Percentiles rank a stretch among this genome's conserved stretches.
These are phyloP conservation scores for Dufourea novaeangliae DNA, from an alignment of 1,140 invertebrate genomes.

Conservation along the genomic window DNA sequence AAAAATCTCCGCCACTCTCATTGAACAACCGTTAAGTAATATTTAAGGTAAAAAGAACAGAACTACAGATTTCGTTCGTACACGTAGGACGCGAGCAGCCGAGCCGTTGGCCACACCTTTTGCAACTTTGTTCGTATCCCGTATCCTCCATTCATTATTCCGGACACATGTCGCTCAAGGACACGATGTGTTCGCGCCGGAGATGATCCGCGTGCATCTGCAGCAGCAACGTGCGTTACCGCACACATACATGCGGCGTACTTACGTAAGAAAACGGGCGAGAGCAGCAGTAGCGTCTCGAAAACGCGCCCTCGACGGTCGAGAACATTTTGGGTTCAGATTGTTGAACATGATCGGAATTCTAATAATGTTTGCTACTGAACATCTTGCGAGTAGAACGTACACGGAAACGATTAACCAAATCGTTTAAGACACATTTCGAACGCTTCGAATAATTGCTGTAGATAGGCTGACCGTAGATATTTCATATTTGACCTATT, in stretches of 20 bases:
- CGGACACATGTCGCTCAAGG: constrained; percentile 37
- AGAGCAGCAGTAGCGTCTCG: not conserved
- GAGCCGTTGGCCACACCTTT: constrained; percentile 28
- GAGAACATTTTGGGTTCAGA: not conserved
- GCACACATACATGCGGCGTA: not conserved
- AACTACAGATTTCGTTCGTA: too few relatives aligned
- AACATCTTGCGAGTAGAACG: too few relatives aligned
- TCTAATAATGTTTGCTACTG: too few relatives aligned
- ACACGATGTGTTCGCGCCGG: constrained; percentile 24
- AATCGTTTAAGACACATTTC: too few relatives aligned
- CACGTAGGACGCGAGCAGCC: not conserved
- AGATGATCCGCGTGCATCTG: constrained; percentile 18
- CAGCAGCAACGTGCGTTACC: constrained; percentile 19
- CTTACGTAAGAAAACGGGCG: constrained; percentile 23
- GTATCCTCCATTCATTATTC: constrained; percentile 49
- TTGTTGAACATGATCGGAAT: not conserved
- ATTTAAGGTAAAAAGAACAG: too few relatives aligned
- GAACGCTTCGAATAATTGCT: too few relatives aligned
- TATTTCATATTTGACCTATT: too few relatives aligned
- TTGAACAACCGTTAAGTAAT: too few relatives aligned
- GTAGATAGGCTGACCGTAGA: too few relatives aligned
- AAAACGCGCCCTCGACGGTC: not conserved
- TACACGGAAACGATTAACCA: too few relatives aligned
- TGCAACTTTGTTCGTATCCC: constrained; percentile 26
- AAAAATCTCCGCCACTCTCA: too few relatives aligned